Evolutionary conservation across 2,888 invertebrate genomes (phyloP), one percentile per base, ranked within the genome.

Genomic region (Synanthedon vespiformis): DNA sequence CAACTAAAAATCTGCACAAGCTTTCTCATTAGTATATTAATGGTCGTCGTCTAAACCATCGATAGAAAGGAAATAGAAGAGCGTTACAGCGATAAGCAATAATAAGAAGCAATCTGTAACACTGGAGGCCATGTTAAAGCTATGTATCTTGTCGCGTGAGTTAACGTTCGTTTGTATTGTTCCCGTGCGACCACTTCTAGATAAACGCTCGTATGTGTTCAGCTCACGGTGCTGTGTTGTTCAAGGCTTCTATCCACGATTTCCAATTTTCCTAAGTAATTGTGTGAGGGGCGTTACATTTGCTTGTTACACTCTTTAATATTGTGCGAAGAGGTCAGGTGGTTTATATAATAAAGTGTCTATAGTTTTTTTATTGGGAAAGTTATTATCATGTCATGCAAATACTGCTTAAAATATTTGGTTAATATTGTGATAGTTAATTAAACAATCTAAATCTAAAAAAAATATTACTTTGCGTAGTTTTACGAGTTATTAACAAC

Each of bases 121-220:
- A 62, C 56, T 48, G 56, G 54, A 54, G 51, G 60, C 57, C 56
- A 64, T 60, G 53, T 16, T 8, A 16, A 16, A 11, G 63, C 65
- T 63, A 64, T 64, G 22, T 18, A 12, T 27, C 18, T 18, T 50
- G 27, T 54, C 34, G 51, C 40, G 44, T 34, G 34, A 34, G 34
- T 34, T 8, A 34, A 34, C 34, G 34, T 34, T 34, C 34, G 10
- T 34, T 34, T 60, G 65, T 73, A 80, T 77, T 67, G 73, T 65
- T 76, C 80, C 80, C 80, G 62, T 51, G 75, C 67, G 80, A 61
- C 69, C 70, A 74, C 68, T 81, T 77, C 62, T 54, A 63, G 65
- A 68, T 71, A 72, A 77, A 68, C 67, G 62, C 58, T 60, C 65
- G 69, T 65, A 63, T 53, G 61, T 56, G 62, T 64, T 62, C 64